A percentile compares a stretch with the other conserved stretches of the same genome.
These are phyloP conservation scores for Enhydra lutris DNA, from an alignment of 2,113 vertebrate genomes.

Conservation along the genomic window DNA sequence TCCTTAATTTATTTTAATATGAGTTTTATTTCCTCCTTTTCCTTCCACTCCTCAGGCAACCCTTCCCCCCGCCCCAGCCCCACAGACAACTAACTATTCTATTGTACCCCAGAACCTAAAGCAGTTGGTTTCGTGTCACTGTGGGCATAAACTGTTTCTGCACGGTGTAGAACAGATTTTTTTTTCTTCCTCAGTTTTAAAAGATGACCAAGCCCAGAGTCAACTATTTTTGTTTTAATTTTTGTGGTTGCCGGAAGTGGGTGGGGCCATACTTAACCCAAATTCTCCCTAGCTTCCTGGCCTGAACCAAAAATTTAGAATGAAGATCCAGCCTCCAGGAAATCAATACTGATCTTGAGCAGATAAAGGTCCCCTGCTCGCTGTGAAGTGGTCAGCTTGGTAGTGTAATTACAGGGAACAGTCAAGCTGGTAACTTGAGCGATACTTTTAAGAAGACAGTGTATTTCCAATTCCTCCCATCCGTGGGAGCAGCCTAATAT, in stretches of 20 bases:
- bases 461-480: background rate
- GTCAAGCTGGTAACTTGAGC: background rate
- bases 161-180: background rate
- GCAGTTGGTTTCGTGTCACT: background rate
- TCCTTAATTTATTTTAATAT: background rate
- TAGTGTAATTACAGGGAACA: background rate
- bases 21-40: background rate
- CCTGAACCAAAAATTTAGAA: background rate
- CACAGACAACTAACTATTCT: background rate
- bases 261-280: background rate
- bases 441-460: background rate
- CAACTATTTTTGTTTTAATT: background rate
- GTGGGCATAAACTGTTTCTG: background rate
- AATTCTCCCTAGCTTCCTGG: background rate
- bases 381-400: background rate
- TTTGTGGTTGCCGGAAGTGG: background rate
- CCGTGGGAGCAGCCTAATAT: background rate
- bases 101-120: background rate
- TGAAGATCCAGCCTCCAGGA: background rate
- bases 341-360: background rate
- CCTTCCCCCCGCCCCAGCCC: background rate
- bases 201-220: background rate
- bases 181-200: background rate
- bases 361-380: background rate
- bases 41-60: background rate